Base-by-base conservation (phyloP, 2,797 vertebrate genomes). In the Cichlasoma orientale region DNA sequence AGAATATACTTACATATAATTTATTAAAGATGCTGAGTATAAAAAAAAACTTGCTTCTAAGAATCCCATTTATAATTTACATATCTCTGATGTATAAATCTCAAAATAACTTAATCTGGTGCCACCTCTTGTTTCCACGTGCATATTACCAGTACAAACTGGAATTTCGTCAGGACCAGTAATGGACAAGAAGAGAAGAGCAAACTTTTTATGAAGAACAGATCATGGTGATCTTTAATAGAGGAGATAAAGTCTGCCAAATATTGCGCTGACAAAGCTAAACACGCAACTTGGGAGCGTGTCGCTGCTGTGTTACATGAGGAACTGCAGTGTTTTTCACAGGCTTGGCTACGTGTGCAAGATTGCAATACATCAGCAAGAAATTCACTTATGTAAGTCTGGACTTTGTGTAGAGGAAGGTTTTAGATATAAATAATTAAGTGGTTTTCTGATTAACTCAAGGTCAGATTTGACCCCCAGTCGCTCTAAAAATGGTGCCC, bases 341-440 rank as follows among this genome's bases (percentile, higher is more conserved):
- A 50, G 1, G 63, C 41, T 68, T 5, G 63, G 2, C 29, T 29
- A 0, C n/a, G 61, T 68, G 63, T n/a, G 1, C 0, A 13, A 68
- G 27, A 68, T 27, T 29, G 63, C 41, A 68, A 0, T n/a, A 29
- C 63, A 50, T 29, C 47, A 50, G 41, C 63, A 68, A 47, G 63
- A 68, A 68, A 68, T 50, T 50, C 41, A 13, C 41, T 68, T 68
- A 27, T 2, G 27, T 19, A 68, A 50, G 41, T 68, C 63, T 68
- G 29, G 44, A 29, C 63, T 68, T 50, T 47, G 25, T 9, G 7
- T 7, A 44, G 41, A 16, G 41, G 14, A 68, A 29, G 41, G 16
- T 29, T 68, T 68, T 50, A 68, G 12, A 68, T 29, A 68, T 68
- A 50, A 68, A 68, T 50, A 50, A 68, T 66, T 41, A 66, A 66